Evolutionary conservation across 1,140 invertebrate species (phyloP).

Genomic region (Holotrichia oblita): DNA sequence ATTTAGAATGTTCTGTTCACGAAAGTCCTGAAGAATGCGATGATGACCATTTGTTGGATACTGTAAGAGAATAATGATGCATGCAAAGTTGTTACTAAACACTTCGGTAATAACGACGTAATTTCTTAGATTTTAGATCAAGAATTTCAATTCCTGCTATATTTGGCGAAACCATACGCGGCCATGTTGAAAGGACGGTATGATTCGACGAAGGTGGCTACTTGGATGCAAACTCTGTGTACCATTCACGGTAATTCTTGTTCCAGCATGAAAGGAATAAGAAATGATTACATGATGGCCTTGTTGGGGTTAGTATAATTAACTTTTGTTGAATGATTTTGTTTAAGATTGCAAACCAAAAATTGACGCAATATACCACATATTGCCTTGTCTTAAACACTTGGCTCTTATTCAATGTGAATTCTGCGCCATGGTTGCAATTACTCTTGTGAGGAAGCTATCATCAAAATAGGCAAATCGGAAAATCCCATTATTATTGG

Average conservation of each 20-base stretch:
- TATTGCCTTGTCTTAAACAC: too few species aligned
- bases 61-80: conserved; percentile 44
- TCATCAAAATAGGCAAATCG: too few species aligned
- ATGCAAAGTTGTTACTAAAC: too few species aligned
- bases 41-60: conserved; percentile 56
- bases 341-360: too few species aligned
- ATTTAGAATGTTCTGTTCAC: conserved; percentile 56
- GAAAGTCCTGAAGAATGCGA: conserved; percentile 50
- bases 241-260: conserved; percentile 58
- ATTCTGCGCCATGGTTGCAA: too few species aligned
- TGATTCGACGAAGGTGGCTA: conserved; percentile 58
- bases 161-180: conserved; percentile 60
- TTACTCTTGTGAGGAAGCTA: too few species aligned
- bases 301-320: conserved; percentile 57
- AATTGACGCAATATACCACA: too few species aligned
- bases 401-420: too few species aligned
- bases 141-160: conserved; percentile 62
- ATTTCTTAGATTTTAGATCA: conserved; percentile 59
- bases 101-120: neutral
- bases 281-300: conserved; percentile 64
- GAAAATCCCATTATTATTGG: too few species aligned
- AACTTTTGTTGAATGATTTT: too few species aligned
- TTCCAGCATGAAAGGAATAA: conserved; percentile 61
- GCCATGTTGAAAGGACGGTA: conserved; percentile 54
- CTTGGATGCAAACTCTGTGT: conserved; percentile 62